These are phyloP conservation scores for Rotaria magnacalcarata DNA, from an alignment of 2,888 invertebrate species.

Conservation along the genomic window DNA sequence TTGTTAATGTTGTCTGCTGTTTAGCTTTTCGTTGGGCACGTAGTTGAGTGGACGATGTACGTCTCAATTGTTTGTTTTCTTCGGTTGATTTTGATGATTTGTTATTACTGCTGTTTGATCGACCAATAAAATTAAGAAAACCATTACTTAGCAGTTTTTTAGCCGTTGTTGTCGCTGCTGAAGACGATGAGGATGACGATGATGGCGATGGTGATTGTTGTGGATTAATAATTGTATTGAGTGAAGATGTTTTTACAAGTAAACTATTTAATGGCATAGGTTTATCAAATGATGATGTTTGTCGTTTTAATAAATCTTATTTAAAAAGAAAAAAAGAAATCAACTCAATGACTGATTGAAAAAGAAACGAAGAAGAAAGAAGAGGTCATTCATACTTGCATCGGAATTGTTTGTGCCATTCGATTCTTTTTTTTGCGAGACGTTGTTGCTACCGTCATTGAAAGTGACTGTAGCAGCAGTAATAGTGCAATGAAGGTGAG, in stretches of 20 bases:
- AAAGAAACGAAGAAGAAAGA: not conserved
- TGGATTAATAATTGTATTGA: not conserved
- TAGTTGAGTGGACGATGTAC: constrained; percentile 32
- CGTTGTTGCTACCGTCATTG: constrained; percentile 29
- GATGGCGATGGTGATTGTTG: not conserved
- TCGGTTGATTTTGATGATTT: constrained; percentile 13
- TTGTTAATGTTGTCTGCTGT: constrained; percentile 14
- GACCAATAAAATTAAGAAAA: not conserved
- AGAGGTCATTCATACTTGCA: constrained; percentile 19
- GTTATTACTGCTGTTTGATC: not conserved
- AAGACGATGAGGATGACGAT: not conserved
- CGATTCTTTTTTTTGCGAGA: constrained; percentile 23
- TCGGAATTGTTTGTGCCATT: not conserved
- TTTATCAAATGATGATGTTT: not conserved
- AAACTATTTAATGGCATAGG: not conserved
- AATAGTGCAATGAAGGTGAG: constrained; percentile 21
- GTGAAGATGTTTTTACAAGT: constrained; percentile 24
- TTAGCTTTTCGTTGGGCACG: constrained; percentile 34
- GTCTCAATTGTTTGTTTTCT: constrained; percentile 23
- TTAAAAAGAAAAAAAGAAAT: not conserved
- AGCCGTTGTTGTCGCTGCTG: not conserved
- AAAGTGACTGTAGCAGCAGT: constrained; percentile 21
- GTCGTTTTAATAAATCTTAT: not conserved
- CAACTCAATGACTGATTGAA: not conserved
- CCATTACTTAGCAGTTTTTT: not conserved